Percentiles rank a stretch among this genome's conserved stretches.
These are phyloP conservation scores for Drosophila antonietae DNA, from an alignment of 2,888 invertebrate species.

Conservation along the genomic window DNA sequence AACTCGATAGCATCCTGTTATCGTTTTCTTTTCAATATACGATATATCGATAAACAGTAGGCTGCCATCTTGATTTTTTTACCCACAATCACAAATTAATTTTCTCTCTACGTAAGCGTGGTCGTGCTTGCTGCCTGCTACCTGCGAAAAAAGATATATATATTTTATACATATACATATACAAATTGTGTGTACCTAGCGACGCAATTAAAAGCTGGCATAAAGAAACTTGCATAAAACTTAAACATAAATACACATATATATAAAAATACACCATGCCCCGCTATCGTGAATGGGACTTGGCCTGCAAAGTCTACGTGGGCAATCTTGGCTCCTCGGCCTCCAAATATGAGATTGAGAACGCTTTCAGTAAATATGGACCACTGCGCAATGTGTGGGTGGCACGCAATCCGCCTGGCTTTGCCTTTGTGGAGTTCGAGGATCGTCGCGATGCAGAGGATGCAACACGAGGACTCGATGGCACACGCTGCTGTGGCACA, in stretches of 20 bases:
- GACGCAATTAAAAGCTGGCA: constrained; percentile 48
- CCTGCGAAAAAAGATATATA: constrained; percentile 18
- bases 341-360: constrained; percentile 93
- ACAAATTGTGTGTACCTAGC: constrained; percentile 50
- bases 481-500: constrained; percentile 94
- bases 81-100: constrained; percentile 26
- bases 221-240: constrained; percentile 4
- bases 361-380: constrained; percentile 93
- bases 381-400: constrained; percentile 95
- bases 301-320: constrained; percentile 95
- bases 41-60: neutral
- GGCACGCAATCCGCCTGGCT: constrained; percentile 95
- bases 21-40: neutral
- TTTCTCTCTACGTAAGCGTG: constrained; percentile 55
- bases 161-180: neutral
- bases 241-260: neutral
- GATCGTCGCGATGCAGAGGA: constrained; percentile 94
- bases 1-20: neutral
- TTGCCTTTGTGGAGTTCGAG: constrained; percentile 95
- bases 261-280: constrained; percentile 73
- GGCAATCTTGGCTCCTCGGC: constrained; percentile 95
- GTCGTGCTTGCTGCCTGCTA: constrained; percentile 39
- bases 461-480: constrained; percentile 91
- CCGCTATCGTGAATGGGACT: constrained; percentile 90
- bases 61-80: constrained; percentile 27